Base-by-base conservation (phyloP, 2,888 invertebrate genomes). In the Drosophila koepferae region DNA sequence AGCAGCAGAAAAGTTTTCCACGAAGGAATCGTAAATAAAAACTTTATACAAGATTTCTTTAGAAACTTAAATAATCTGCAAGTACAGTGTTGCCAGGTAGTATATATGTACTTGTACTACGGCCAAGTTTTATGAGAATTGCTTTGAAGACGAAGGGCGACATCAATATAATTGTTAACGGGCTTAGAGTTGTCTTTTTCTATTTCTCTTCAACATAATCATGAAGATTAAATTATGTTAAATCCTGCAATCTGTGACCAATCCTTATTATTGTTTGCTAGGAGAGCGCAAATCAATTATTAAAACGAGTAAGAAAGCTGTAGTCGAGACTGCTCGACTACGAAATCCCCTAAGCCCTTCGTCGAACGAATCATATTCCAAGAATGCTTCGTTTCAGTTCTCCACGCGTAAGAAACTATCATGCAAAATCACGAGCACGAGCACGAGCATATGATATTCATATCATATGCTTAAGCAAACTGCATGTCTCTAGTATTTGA, bases 391-490 rank as follows among this genome's bases (percentile, higher is more conserved):
- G 20, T 20, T 20, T 20, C 20, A 2, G 2, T 20, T 20, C 20
- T 20, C 20, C 20, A 20, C 20, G 20, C 20, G 20, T 20, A 20
- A 20, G 20, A 20, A 20, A 20, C 20, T 20, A 20, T 20, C 20
- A 20, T 20, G 20, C 20, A 20, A 20, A 20, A 20, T 1, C 20
- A 20, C 20, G 20, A 20, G 2, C 20, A 20, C 20, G 2, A 20
- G 2, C 20, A 2, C 2, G 2, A 2, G 2, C 2, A 1, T 20
- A 20, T 20, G 20, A 1, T 20, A 1, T 1, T 20, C 1, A 1
- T 1, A 1, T 2, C 2, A 2, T 20, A 20, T 20, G 20, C 2
- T 1, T 20, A 2, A 1, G 2, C 1, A 2, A 1, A 20, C 2
- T 20, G 20, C 20, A 20, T 20, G 20, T 20, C 20, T 20, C 20